Percentiles rank a stretch among this genome's conserved stretches.
Evolutionary conservation across 2,113 vertebrate genomes (phyloP).

Genomic region (Helogale parvula): DNA sequence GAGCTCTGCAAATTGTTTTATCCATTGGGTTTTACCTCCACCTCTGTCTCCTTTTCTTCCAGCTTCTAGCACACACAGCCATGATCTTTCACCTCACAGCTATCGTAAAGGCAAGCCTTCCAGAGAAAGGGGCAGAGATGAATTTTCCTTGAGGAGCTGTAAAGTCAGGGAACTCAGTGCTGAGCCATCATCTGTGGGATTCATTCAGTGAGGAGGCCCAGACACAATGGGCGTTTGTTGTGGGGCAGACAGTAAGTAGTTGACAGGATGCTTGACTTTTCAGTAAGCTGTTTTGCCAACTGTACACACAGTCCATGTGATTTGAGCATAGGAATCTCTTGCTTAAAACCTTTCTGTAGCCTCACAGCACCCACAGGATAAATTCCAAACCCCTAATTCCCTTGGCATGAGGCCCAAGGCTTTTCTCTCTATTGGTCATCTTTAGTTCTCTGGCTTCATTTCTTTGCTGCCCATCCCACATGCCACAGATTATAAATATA

Average conservation of each 20-base stretch:
- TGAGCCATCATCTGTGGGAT: conserved; percentile 42
- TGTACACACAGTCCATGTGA: conserved; percentile 9
- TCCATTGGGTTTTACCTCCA: not conserved
- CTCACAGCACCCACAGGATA: conserved; percentile 19
- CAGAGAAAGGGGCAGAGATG: not conserved
- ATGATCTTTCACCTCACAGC: not conserved
- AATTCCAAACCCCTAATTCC: not conserved
- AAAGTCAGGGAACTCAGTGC: not conserved
- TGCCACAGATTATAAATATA: not conserved
- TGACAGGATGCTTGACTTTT: conserved; percentile 68
- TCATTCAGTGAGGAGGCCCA: conserved; percentile 29
- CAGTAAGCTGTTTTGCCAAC: conserved; percentile 55
- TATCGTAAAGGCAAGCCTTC: not conserved
- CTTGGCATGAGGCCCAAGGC: not conserved
- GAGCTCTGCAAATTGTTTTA: conserved; percentile 40
- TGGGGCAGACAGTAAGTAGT: conserved; percentile 29
- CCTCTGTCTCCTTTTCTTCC: conserved; percentile 33
- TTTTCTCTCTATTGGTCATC: not conserved
- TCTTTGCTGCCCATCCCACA: not conserved
- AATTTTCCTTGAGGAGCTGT: conserved; percentile 45
- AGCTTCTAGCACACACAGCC: not conserved
- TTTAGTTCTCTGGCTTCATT: not conserved
- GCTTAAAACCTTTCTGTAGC: conserved; percentile 51
- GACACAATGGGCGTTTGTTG: conserved; percentile 46
- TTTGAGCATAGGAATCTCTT: conserved; percentile 32